Evolutionary conservation across 2,113 vertebrate genomes (phyloP), one percentile per base, ranked within the genome.

Genomic region (Maylandia zebra): DNA sequence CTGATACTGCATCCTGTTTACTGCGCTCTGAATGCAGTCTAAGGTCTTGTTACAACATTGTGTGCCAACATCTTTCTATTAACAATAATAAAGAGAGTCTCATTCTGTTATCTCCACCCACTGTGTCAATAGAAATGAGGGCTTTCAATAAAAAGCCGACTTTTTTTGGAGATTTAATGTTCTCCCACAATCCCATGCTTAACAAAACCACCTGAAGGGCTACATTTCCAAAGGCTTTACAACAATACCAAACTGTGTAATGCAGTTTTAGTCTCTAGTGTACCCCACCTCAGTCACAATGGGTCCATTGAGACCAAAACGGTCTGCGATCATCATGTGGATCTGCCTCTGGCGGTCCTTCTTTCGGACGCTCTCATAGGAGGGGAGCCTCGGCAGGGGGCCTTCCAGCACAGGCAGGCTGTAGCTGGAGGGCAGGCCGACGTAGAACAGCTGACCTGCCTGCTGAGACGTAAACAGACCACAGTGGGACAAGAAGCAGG

Each of bases 281-380:
- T 66, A 57, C 3, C 81, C 95, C 82, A 97, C 97, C 96, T 98
- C 97, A 19, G 92, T 92, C 81, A 94, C 88, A 85, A 93, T 89
- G 30, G 97, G 93, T 86, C 93, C 96, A 94, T 95, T 97, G 84
- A 98, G 96, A 80, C 97, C 96, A 2, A 97, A 98, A 84, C 95
- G 93, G 88, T 97, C 95, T 0, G 97, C 97, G 3, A 95, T 98
- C 96, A 97, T 96, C 95, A 96, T 96, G 80, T 97, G 97, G 94
- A 97, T 97, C 87, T 98, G 97, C 85, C 96, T 96, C 92, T 97
- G 97, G 56, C 93, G 92, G 93, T 97, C 97, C 90, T 97, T 97
- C 90, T 97, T 97, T 41, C 94, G 90, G 83, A 97, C 96, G 0
- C 97, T 97, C 90, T 97, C 97, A 0, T 97, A 97, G 90, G 97